phyloP scores from a whole-genome alignment of 2,113 vertebrate genomes.

The Rhinopomastus cyanomelas region DNA sequence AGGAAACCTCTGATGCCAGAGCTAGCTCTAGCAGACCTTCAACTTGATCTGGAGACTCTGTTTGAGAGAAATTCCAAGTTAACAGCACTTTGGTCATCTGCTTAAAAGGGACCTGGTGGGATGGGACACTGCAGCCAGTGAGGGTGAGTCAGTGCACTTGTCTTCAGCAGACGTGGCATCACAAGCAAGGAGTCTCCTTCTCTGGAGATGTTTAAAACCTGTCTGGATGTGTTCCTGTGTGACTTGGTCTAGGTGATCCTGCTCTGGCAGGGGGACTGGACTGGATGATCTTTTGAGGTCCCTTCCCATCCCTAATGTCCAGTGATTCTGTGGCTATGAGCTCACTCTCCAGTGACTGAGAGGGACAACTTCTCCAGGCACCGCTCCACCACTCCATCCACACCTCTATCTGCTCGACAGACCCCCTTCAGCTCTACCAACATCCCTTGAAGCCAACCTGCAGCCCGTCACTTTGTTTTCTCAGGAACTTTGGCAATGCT shows the following conservation, averaged over 20 bases:
- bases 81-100: neutral
- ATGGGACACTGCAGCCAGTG: neutral
- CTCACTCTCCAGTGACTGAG: neutral
- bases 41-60: neutral
- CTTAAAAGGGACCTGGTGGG: neutral
- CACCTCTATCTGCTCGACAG: neutral
- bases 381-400: rapidly evolving
- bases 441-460: neutral
- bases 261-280: too few species aligned
- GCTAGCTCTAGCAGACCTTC: neutral
- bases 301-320: too few species aligned
- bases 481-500: neutral
- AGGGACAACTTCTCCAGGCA: neutral
- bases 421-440: neutral
- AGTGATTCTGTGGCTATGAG: too few species aligned
- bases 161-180: neutral
- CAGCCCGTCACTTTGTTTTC: neutral
- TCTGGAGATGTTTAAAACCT: too few species aligned
- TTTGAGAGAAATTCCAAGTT: neutral
- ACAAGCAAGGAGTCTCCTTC: neutral
- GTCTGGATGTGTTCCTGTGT: too few species aligned
- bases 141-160: rapidly evolving
- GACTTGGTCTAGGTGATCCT: too few species aligned
- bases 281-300: too few species aligned
- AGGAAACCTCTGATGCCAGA: neutral